Base-by-base conservation (phyloP, 2,888 invertebrate genomes). In the Siphonodentalium dalli region DNA sequence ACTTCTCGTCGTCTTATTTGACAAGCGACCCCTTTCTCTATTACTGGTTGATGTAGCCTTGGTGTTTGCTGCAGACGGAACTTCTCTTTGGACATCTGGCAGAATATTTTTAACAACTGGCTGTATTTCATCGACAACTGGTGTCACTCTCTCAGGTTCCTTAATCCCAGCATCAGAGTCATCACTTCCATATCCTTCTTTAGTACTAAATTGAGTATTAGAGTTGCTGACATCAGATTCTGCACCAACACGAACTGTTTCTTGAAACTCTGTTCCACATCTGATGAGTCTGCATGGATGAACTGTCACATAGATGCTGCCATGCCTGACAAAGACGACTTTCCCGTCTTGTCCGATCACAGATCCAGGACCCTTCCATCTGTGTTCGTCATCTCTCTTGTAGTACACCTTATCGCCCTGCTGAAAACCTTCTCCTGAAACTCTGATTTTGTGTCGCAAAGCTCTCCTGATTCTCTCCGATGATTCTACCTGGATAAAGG, bases 341-440 rank as follows among this genome's bases (percentile, higher is more conserved):
- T 46, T 46, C 18, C 56, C 58, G 45, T 51, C 53, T 40, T 51
- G 63, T 37, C 29, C 64, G 61, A 46, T 50, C 49, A 49, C 65
- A 54, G 46, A 67, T 55, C 39, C 49, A 62, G 35, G 56, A 18
- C 56, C 56, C 15, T 31, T 23, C 56, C 56, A 56, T 40, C 31
- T 40, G 5, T 40, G 28, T 40, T 29, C 27, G 7, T 46, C 38
- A 3, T 45, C 46, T 1, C 29, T 20, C 41, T 56, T 55, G 26
- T 52, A 46, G 27, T 41, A 56, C 2, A 56, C 56, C 13, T 21
- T 18, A 33, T 53, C 51, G 34, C 52, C 52, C n/a, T 18, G 18
- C 21, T 52, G 27, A 56, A 35, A 56, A 9, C 21, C 21, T 39
- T 46, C 47, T 4, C 29, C 21, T 13, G 41, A 24, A 21, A 20